Base-by-base conservation (phyloP, 2,113 vertebrate genomes). In the Bolborhynchus lineola region DNA sequence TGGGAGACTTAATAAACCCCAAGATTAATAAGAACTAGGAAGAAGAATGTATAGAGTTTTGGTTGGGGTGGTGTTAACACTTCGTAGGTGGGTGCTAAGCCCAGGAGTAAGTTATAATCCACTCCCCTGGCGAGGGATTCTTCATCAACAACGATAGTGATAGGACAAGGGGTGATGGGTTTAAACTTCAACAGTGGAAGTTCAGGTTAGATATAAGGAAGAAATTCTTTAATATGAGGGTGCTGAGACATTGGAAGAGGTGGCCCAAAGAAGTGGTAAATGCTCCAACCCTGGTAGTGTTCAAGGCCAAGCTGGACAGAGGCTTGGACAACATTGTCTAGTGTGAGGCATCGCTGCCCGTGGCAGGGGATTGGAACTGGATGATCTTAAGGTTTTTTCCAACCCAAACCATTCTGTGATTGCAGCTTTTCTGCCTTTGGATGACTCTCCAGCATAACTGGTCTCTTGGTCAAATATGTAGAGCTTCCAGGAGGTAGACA, bases 1-100 rank as follows among this genome's bases (percentile, higher is more conserved):
- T 96, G 97, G 96, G 92, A 93, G 98, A 97, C 89, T 96, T 96
- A 86, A 95, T 98, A 95, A 98, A 98, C 97, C 79, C 71, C 59
- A 93, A 97, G 97, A 98, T 97, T 97, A 98, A 92, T 97, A 96
- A 95, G 81, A 68, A 78, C 78, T 78, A 96, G 97, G 97, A 87
- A 76, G 81, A 98, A 90, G 82, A 72, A 89, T 26, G 63, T 1
- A 2, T 69, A 26, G 63, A 76, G 33, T 90, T 92, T 92, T 89
- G 52, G 21, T 11, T 89, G 47, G 31, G 77, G n/a, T 28, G 29
- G 33, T 88, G 52, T 71, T 88, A 78, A 55, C 53, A 35, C 53
- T 88, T 86, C 1, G 1, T 37, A 76, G 49, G 23, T 35, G 53
- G 17, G 31, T 80, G 31, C 49, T 81, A 79, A 91, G 5, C 6